Evolutionary conservation across 2,888 invertebrate species (phyloP), one percentile per base, ranked within the genome.

Genomic region (Drosophila monieri): DNA sequence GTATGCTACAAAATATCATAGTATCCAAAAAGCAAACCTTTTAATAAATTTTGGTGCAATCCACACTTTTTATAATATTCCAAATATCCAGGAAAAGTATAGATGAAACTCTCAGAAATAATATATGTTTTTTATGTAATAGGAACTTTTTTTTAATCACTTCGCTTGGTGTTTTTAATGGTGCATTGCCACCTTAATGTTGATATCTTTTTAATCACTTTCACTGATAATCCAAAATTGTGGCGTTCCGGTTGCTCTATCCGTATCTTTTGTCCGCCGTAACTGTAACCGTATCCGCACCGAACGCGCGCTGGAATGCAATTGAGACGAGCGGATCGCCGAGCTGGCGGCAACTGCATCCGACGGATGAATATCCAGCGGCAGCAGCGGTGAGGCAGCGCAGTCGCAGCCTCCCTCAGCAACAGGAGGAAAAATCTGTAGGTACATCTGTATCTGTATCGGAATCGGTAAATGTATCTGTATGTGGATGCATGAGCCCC

Each of bases 271-370:
- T 43, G 51, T 57, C 23, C 60, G 53, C 70, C 68, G 68, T 69
- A 68, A 68, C 43, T 59, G 80, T 68, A 72, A 41, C 48, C 47
- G 74, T 72, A 61, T 53, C 76, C 84, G 83, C 77, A 75, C 79
- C 84, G 84, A 76, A 76, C 80, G 80, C 77, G 81, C 74, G 76
- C 78, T 88, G 87, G 89, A 88, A 88, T 88, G 87, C 89, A 88
- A 88, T 88, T 85, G 88, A 85, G 78, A 68, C 54, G 73, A 35
- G 46, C 69, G 59, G 69, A 53, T 68, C 59, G 46, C 48, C 65
- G 66, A 64, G 55, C 59, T 6, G 46, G 46, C 66, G 35, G 67
- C 66, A 44, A 66, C 55, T 56, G 56, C 72, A 65, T 59, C 58
- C 70, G 60, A 46, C 49, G 54, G 59, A 65, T 49, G 70, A 62